Evolutionary conservation across 2,888 invertebrate genomes (phyloP).

Genomic region (Xestobium rufovillosum): DNA sequence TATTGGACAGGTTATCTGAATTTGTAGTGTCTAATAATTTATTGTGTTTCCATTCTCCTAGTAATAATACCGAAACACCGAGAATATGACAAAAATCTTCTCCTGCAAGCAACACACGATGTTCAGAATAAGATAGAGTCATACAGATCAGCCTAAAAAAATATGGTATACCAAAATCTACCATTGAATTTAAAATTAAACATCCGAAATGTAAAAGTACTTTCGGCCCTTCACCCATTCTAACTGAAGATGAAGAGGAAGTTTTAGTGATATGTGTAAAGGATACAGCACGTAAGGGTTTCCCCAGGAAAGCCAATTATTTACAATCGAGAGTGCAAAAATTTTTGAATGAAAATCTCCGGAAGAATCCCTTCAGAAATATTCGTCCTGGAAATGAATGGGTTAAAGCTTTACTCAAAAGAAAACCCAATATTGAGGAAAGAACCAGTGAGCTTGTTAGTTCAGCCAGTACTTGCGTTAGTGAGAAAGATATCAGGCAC

Average conservation of each 20-base stretch:
- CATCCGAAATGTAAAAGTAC: constrained; percentile 8
- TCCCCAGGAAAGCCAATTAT: constrained; percentile 14
- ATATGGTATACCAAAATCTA: constrained; percentile 13
- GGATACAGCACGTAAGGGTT: constrained; percentile 23
- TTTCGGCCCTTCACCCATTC: constrained; percentile 10
- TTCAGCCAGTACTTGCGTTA: constrained; percentile 26
- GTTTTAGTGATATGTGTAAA: constrained; percentile 10
- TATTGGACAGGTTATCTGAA: too few relatives aligned
- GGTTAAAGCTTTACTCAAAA: constrained; percentile 28
- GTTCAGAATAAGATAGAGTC: constrained; percentile 1
- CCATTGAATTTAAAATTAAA: constrained; percentile 12
- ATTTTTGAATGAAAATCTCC: constrained; percentile 10
- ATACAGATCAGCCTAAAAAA: constrained; percentile 6
- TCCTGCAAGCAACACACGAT: constrained; percentile 4
- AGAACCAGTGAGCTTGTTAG: constrained; percentile 25
- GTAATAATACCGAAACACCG: too few relatives aligned
- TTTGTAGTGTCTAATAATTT: too few relatives aligned
- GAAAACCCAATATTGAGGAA: constrained; percentile 22
- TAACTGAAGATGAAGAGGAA: constrained; percentile 11
- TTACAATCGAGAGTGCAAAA: constrained; percentile 11
- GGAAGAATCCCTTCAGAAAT: constrained; percentile 10
- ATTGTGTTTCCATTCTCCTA: too few relatives aligned
- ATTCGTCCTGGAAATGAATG: too few relatives aligned
- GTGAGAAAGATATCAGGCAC: constrained; percentile 22
- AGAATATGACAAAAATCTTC: too few relatives aligned